Conservation (phyloP, 2,113 vertebrate species). For the Cochlearius cochlearius region DNA sequence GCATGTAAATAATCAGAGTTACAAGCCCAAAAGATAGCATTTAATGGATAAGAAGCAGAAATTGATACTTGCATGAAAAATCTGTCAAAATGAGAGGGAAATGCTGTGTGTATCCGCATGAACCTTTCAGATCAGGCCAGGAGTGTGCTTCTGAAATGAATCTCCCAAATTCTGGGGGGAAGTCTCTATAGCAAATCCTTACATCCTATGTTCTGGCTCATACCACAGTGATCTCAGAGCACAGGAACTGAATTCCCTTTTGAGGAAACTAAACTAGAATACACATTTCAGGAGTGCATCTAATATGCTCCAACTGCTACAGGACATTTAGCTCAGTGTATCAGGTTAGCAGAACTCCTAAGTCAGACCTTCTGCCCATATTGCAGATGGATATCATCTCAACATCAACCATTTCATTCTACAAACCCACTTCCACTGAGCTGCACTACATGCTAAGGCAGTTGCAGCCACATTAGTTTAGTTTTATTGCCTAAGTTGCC, state of each 20-base stretch:
- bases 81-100: not conserved
- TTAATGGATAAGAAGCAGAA: not conserved
- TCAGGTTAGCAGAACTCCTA: not conserved
- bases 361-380: not conserved
- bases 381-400: not conserved
- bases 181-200: not conserved
- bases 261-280: not conserved
- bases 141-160: not conserved
- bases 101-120: not conserved
- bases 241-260: not conserved
- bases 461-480: not conserved
- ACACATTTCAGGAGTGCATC: not conserved
- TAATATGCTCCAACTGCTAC: not conserved
- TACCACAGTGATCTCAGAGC: not conserved
- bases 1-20: not conserved
- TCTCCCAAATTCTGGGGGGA: not conserved
- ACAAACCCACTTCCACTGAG: not conserved
- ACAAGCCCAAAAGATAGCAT: not conserved
- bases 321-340: not conserved
- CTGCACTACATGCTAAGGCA: not conserved
- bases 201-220: not conserved
- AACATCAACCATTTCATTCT: not conserved
- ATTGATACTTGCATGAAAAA: not conserved
- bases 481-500: not conserved
- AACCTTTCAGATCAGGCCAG: not conserved